Conservation (phyloP, 2,888 invertebrate species). For the Zygogramma bicolorata region DNA sequence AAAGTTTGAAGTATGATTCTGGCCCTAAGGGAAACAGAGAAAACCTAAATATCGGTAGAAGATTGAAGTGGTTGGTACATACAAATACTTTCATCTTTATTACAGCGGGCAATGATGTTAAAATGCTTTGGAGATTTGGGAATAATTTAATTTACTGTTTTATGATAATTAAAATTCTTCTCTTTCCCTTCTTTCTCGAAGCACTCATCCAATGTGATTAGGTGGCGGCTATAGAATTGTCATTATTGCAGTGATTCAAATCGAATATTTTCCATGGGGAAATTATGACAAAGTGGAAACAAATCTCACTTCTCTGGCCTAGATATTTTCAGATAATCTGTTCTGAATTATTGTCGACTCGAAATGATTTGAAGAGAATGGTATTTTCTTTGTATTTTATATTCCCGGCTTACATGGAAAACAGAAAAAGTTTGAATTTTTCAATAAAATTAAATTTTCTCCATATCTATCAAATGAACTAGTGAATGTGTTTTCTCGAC, state of each 20-base stretch:
- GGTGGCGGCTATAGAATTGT: neutral
- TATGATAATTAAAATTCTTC: conserved; percentile 35
- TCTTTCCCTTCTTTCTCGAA: neutral
- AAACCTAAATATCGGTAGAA: conserved; percentile 40
- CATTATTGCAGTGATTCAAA: neutral
- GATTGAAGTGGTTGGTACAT: conserved; percentile 46
- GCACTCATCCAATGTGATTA: neutral
- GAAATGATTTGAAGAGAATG: too few species aligned
- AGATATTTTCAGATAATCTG: neutral
- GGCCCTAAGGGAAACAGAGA: conserved; percentile 34
- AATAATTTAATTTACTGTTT: conserved; percentile 44
- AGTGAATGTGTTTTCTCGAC: too few species aligned
- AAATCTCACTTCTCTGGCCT: neutral
- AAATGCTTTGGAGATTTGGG: conserved; percentile 36
- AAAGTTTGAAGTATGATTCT: conserved; percentile 46
- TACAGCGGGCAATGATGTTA: conserved; percentile 27
- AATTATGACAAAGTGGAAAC: neutral
- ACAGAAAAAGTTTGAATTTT: too few species aligned
- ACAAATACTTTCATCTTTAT: conserved; percentile 47
- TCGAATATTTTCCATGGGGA: neutral
- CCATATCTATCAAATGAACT: too few species aligned
- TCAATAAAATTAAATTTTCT: too few species aligned
- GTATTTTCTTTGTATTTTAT: too few species aligned
- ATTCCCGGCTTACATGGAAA: too few species aligned
- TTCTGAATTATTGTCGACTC: too few species aligned